These are phyloP conservation scores for Cataglyphis altisquamis DNA, from an alignment of 2,888 invertebrate species.

Conservation along the genomic window DNA sequence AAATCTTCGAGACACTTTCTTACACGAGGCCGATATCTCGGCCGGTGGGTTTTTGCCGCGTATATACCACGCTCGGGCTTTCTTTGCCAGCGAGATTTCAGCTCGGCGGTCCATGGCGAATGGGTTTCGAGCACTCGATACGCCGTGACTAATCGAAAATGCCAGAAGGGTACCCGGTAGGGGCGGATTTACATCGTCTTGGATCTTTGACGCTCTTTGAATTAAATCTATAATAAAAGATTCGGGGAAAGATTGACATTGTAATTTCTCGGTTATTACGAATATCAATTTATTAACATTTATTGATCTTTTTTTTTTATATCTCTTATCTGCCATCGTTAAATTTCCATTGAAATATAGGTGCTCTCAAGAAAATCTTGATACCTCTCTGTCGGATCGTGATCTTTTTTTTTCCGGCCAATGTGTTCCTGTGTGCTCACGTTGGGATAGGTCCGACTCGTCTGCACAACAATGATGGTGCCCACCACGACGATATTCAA, in stretches of 20 bases:
- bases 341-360: background rate
- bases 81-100: constrained; percentile 61
- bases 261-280: background rate
- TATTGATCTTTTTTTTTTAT: background rate
- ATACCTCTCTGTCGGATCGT: background rate
- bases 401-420: background rate
- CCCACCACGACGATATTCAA: constrained; percentile 61
- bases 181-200: constrained; percentile 43
- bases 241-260: background rate
- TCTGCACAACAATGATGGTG: constrained; percentile 53
- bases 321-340: background rate
- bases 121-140: constrained; percentile 72
- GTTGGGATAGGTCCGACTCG: constrained; percentile 77
- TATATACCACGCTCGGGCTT: constrained; percentile 30
- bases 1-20: constrained; percentile 63
- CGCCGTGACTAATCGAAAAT: constrained; percentile 77
- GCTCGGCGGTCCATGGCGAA: constrained; percentile 77
- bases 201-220: background rate
- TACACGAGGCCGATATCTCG: constrained; percentile 23
- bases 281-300: background rate
- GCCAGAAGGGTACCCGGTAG: constrained; percentile 61
- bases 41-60: constrained; percentile 34
- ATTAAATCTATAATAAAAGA: constrained; percentile 28
- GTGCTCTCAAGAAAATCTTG: background rate
- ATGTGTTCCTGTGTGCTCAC: constrained; percentile 13